A percentile compares a stretch with the other conserved stretches of the same genome.
Evolutionary conservation across 2,113 vertebrate species (phyloP).

Genomic region (Hippocampus mohnikei): DNA sequence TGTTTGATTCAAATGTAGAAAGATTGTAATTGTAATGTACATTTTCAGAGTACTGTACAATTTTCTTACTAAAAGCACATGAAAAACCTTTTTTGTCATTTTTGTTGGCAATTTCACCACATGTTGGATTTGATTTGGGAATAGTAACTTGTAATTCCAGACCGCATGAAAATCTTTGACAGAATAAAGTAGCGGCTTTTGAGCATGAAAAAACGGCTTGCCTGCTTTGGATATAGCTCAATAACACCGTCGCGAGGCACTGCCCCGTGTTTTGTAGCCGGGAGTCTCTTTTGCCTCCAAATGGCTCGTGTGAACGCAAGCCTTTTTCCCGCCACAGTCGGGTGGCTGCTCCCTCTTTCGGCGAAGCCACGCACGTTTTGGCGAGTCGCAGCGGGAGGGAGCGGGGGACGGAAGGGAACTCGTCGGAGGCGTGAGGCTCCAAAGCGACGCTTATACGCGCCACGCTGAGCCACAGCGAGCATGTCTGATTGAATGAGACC

Average conservation of each 20-base stretch:
- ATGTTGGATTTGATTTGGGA: too few species aligned
- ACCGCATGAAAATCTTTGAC: too few species aligned
- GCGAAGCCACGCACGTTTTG: slow-evolving; percentile 45
- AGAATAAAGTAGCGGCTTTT: background rate
- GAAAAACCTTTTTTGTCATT: too few species aligned
- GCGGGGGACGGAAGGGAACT: background rate
- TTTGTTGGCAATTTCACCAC: too few species aligned
- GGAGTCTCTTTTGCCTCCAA: background rate
- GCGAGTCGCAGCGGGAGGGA: slow-evolving; percentile 35
- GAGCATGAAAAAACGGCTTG: background rate
- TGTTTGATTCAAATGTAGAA: too few species aligned
- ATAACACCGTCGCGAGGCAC: background rate
- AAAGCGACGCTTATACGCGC: slow-evolving; percentile 45
- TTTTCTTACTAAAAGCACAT: too few species aligned
- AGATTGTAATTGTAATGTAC: too few species aligned
- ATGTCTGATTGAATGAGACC: slow-evolving; percentile 64
- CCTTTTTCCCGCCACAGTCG: slow-evolving; percentile 40
- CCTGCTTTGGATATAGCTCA: background rate
- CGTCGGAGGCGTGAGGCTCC: slow-evolving; percentile 18
- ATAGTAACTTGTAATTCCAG: too few species aligned
- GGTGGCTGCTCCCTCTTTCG: slow-evolving; percentile 42
- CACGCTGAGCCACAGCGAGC: slow-evolving; percentile 49
- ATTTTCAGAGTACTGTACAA: too few species aligned
- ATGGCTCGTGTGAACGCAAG: slow-evolving; percentile 16
- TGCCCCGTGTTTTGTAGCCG: background rate